Percentiles rank a stretch among this genome's conserved stretches.
These are phyloP conservation scores for Anabas testudineus DNA, from an alignment of 2,797 vertebrate genomes.

Conservation along the genomic window DNA sequence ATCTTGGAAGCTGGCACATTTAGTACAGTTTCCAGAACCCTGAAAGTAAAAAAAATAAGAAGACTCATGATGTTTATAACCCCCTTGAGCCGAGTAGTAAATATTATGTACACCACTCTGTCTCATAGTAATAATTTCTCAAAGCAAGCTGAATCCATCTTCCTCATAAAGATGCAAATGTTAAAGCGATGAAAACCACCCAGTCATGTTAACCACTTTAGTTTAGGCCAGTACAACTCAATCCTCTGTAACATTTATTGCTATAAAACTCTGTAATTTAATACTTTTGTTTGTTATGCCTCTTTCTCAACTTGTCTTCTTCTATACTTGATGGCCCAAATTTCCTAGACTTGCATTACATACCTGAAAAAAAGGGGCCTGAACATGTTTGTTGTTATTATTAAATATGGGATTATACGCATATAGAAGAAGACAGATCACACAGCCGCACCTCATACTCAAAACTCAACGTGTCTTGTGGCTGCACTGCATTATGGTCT, in stretches of 20 bases:
- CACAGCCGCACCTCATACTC: constrained; percentile 45
- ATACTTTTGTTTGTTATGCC: constrained; percentile 11
- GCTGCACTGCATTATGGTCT: constrained; percentile 35
- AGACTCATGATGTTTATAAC: constrained; percentile 36
- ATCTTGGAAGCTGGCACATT: constrained; percentile 91
- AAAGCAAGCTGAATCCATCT: constrained; percentile 17
- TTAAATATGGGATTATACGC: constrained; percentile 33
- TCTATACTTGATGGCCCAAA: not conserved
- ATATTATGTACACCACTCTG: constrained; percentile 46
- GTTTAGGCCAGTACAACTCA: constrained; percentile 1
- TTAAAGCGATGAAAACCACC: constrained; percentile 30
- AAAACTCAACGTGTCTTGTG: constrained; percentile 52
- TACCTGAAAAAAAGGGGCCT: not conserved
- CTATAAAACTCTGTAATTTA: constrained; percentile 19
- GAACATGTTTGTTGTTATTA: constrained; percentile 33
- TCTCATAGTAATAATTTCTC: constrained; percentile 50
- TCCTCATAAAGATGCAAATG: constrained; percentile 37
- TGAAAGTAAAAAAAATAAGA: constrained; percentile 64
- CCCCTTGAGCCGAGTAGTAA: constrained; percentile 27
- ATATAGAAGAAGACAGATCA: constrained; percentile 27
- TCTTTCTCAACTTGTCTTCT: constrained; percentile 11
- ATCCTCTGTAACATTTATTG: constrained; percentile 13
- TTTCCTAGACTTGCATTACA: constrained; percentile 10
- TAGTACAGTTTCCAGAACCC: constrained; percentile 89
- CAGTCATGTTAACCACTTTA: constrained; percentile 21